Conservation (phyloP, 1,140 invertebrate species). For the Bombus consobrinus region DNA sequence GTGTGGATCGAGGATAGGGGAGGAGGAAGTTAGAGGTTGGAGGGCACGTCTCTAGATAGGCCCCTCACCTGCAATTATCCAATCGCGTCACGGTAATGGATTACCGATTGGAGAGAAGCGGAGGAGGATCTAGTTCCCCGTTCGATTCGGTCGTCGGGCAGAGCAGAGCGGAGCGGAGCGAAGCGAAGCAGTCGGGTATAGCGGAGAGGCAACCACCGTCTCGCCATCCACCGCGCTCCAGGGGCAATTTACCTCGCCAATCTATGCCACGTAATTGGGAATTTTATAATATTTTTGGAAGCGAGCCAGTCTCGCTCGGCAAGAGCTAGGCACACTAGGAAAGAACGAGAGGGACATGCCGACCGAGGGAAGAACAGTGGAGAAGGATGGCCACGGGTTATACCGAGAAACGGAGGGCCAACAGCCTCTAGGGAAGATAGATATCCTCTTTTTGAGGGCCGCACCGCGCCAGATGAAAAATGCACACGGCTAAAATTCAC, state of each 20-base stretch:
- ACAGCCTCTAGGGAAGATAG: slow-evolving; percentile 79
- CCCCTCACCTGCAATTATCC: slow-evolving; percentile 80
- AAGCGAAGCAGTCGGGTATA: slow-evolving; percentile 56
- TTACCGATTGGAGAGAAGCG: slow-evolving; percentile 75
- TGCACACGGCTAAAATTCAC: slow-evolving; percentile 81
- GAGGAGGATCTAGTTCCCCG: slow-evolving; percentile 64
- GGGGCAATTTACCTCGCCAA: slow-evolving; percentile 80
- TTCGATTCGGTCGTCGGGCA: slow-evolving; percentile 61
- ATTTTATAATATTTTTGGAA: slow-evolving; percentile 82
- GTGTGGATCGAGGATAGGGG: slow-evolving; percentile 36
- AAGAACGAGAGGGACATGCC: slow-evolving; percentile 45
- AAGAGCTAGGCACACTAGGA: slow-evolving; percentile 47
- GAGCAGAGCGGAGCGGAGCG: slow-evolving; percentile 53
- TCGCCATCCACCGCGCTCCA: slow-evolving; percentile 67
- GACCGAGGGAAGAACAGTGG: slow-evolving; percentile 45
- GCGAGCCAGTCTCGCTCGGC: slow-evolving; percentile 74
- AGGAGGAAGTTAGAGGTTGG: slow-evolving; percentile 54
- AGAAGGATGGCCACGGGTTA: slow-evolving; percentile 56
- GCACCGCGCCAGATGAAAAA: slow-evolving; percentile 79
- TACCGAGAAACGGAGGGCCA: slow-evolving; percentile 62
- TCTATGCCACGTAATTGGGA: slow-evolving; percentile 81
- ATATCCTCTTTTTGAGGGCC: slow-evolving; percentile 81
- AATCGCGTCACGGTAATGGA: slow-evolving; percentile 80
- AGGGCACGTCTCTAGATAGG: slow-evolving; percentile 75
- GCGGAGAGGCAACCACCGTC: slow-evolving; percentile 57